phyloP scores from a whole-genome alignment of 2,888 invertebrate species.

The Eudemis profundana region DNA sequence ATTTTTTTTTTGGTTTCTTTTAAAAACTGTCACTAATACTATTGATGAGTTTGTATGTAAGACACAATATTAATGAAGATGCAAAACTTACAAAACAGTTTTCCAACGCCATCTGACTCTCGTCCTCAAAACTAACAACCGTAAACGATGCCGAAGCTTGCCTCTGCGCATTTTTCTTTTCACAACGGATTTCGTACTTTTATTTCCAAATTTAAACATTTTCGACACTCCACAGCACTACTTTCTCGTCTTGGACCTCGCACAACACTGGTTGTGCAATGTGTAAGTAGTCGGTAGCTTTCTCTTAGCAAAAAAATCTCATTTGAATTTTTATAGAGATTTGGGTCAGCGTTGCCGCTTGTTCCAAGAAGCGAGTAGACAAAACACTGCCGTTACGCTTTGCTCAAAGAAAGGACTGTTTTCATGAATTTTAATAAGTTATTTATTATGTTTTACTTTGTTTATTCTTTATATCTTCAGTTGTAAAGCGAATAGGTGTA shows the following conservation, averaged over 20 bases:
- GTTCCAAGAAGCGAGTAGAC: constrained; percentile 66
- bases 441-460: constrained; percentile 1
- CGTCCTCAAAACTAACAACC: constrained; percentile 7
- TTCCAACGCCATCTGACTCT: constrained; percentile 64
- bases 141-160: background rate
- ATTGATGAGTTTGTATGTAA: too few relatives aligned
- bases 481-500: background rate
- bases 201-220: constrained; percentile 29
- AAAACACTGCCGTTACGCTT: constrained; percentile 20
- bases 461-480: background rate
- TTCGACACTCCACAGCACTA: constrained; percentile 59
- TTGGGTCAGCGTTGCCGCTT: constrained; percentile 66
- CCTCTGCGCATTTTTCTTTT: constrained; percentile 4
- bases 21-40: too few relatives aligned
- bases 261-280: constrained; percentile 62
- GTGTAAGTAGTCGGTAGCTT: constrained; percentile 61
- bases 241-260: constrained; percentile 71
- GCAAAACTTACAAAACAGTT: constrained; percentile 33
- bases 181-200: background rate
- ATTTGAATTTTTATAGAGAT: constrained; percentile 82
- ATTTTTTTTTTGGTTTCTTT: too few relatives aligned
- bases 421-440: constrained; percentile 29
- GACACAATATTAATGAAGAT: background rate
- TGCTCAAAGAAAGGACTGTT: constrained; percentile 25
- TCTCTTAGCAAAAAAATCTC: constrained; percentile 81